Conservation (phyloP, 2,888 invertebrate species). For the Caenorhabditis auriculariae region DNA sequence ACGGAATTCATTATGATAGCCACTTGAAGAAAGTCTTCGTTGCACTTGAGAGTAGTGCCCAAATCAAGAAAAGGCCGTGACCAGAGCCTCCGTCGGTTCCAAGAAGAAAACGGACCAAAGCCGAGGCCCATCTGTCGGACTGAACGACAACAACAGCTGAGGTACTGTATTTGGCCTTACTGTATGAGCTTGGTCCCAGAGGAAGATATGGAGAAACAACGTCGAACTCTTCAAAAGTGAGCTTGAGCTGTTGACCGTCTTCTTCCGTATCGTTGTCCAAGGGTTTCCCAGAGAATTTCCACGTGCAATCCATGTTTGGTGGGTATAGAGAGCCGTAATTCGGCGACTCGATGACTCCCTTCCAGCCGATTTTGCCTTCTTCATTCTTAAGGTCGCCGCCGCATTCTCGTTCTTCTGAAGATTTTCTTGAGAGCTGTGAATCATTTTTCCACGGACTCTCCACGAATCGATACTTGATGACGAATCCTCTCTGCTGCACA, state of each 20-base stretch:
- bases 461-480: conserved; percentile 41
- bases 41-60: neutral
- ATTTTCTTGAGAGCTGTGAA: neutral
- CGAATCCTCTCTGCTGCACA: conserved; percentile 34
- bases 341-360: conserved; percentile 51
- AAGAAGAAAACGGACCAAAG: no score
- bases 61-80: neutral
- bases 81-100: no score
- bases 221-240: conserved; percentile 33
- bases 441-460: conserved; percentile 23
- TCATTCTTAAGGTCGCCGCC: conserved; percentile 32
- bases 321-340: conserved; percentile 62
- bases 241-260: conserved; percentile 18
- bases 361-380: conserved; percentile 17
- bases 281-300: conserved; percentile 62
- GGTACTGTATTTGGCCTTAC: no score
- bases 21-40: conserved; percentile 10
- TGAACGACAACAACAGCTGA: no score
- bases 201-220: conserved; percentile 14
- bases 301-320: conserved; percentile 65
- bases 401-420: conserved; percentile 31
- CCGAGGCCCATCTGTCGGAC: no score
- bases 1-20: neutral
- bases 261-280: conserved; percentile 11
- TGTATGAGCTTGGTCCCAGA: no score